Evolutionary conservation across 1,140 invertebrate genomes (phyloP).

Genomic region (Bombus impatiens): DNA sequence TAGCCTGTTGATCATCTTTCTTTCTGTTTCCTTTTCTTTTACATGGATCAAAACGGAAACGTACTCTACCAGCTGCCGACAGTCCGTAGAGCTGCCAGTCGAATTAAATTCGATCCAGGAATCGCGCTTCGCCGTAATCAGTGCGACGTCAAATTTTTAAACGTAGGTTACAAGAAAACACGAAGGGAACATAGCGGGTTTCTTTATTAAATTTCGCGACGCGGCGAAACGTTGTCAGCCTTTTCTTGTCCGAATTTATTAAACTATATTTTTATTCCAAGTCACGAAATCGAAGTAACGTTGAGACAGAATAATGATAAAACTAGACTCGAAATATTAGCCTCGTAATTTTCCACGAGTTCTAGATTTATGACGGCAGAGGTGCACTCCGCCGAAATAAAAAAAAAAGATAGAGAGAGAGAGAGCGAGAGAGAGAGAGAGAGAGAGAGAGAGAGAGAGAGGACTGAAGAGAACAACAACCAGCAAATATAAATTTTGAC

Average conservation of each 20-base stretch:
- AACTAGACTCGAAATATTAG: not conserved
- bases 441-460: accelerated
- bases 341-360: not conserved
- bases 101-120: slow-evolving; percentile 27
- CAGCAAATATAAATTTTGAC: not conserved
- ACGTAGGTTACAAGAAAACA: not conserved
- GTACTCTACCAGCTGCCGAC: not conserved
- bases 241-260: slow-evolving; percentile 10
- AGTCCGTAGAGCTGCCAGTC: not conserved
- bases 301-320: not conserved
- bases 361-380: too few relatives aligned
- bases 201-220: slow-evolving; percentile 48
- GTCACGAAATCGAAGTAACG: not conserved
- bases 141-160: slow-evolving; percentile 12
- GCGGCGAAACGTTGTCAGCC: not conserved
- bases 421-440: not conserved
- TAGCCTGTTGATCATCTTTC: too few relatives aligned
- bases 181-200: not conserved
- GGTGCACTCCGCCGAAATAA: too few relatives aligned
- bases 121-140: not conserved
- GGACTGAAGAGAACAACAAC: not conserved
- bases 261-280: not conserved
- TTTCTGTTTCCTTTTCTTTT: too few relatives aligned
- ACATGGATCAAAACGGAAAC: not conserved
- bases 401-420: too few relatives aligned